A percentile compares a stretch with the other conserved stretches of the same genome.
These are phyloP conservation scores for Abramis brama DNA, from an alignment of 2,113 vertebrate genomes.

Conservation along the genomic window DNA sequence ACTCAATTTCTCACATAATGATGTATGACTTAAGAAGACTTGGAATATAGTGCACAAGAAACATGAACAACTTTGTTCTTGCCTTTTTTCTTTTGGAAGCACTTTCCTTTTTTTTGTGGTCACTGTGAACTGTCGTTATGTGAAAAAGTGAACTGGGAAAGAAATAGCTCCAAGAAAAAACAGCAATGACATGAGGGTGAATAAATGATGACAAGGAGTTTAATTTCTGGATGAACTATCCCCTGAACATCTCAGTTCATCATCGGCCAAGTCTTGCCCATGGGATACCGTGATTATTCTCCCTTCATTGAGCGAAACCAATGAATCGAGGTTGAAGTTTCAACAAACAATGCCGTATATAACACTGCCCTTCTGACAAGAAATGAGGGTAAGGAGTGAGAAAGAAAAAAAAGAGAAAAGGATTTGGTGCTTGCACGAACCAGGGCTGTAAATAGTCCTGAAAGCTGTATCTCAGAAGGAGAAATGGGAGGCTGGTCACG, in stretches of 20 bases:
- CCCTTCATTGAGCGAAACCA: conserved; percentile 42
- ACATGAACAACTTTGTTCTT: not conserved
- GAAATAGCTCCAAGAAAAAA: not conserved
- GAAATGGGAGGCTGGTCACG: conserved; percentile 75
- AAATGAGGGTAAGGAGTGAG: conserved; percentile 13
- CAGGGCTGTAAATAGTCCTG: conserved; percentile 73
- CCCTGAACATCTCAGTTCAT: conserved; percentile 19
- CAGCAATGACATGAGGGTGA: not conserved
- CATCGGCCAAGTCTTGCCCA: not conserved
- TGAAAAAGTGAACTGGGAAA: too few relatives aligned
- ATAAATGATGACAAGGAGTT: conserved; percentile 22
- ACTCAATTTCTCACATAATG: too few relatives aligned
- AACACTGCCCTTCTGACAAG: conserved; percentile 49
- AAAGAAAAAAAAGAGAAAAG: conserved; percentile 37
- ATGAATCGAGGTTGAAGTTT: conserved; percentile 60
- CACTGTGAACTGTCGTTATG: too few relatives aligned
- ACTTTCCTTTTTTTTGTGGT: too few relatives aligned
- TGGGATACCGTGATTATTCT: conserved; percentile 11
- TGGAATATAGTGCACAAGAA: too few relatives aligned
- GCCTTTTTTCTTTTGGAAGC: not conserved
- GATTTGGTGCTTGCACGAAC: conserved; percentile 61
- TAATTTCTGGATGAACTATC: not conserved
- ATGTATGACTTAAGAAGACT: too few relatives aligned
- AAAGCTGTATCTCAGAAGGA: conserved; percentile 77
- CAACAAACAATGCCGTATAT: conserved; percentile 63